Percentiles rank a stretch among this genome's conserved stretches.
Conservation (phyloP, 2,113 vertebrate species). For the Psilopsiagon aymara region DNA sequence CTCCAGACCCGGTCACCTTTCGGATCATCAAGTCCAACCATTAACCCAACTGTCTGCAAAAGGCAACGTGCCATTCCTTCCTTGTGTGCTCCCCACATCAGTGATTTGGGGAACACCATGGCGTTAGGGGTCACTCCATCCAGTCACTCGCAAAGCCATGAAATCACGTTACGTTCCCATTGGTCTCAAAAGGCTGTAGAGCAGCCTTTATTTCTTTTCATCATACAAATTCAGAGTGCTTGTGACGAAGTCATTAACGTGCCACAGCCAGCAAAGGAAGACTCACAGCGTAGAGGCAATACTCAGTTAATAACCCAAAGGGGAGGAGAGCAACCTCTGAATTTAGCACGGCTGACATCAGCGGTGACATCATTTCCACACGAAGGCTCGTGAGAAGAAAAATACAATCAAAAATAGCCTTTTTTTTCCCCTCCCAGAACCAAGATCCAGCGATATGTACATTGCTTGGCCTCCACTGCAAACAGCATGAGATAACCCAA, state of each 20-base stretch:
- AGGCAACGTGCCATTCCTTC: fast-evolving
- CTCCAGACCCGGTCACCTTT: not conserved
- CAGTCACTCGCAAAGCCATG: fast-evolving
- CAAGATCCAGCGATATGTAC: constrained; percentile 15
- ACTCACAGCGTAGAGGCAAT: not conserved
- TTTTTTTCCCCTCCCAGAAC: not conserved
- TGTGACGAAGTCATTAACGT: not conserved
- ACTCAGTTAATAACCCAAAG: not conserved
- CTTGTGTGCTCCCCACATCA: fast-evolving
- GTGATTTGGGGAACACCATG: fast-evolving
- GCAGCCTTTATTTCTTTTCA: not conserved
- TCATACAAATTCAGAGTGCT: not conserved
- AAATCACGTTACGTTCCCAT: not conserved
- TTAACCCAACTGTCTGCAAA: not conserved
- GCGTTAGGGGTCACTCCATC: not conserved
- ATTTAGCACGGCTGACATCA: constrained; percentile 36
- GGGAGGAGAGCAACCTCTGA: constrained; percentile 12
- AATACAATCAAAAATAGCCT: fast-evolving
- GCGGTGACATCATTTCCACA: constrained; percentile 54
- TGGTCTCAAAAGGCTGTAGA: not conserved
- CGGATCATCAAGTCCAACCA: not conserved
- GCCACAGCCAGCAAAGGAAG: not conserved
- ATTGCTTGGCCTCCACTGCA: constrained; percentile 42
- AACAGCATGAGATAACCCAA: constrained; percentile 1
- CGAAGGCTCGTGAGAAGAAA: not conserved